Base-by-base conservation (phyloP, 2,113 vertebrate genomes). In the Geothlypis trichas region DNA sequence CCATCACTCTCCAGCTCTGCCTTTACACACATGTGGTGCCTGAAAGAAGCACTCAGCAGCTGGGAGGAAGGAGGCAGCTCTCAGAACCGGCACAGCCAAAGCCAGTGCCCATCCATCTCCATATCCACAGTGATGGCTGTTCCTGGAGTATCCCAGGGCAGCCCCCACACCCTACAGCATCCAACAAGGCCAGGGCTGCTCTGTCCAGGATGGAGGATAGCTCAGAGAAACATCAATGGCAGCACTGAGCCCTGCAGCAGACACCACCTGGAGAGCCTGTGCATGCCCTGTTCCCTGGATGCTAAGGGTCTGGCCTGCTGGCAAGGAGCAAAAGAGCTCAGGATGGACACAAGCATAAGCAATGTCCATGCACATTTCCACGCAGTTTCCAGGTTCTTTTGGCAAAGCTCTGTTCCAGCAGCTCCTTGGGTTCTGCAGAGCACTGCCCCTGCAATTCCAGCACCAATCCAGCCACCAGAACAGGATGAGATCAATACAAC, bases 311-410 rank as follows among this genome's bases (percentile, higher is more conserved):
- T 3, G 39, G 20, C 39, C 33, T 68, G 24, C 24, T 28, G n/a
- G 22, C 83, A 57, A 20, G 33, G 23, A 58, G 24, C 20, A 6
- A 35, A 10, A 44, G 24, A 63, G 21, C 37, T 52, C 18, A 6
- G 54, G 21, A 47, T 2, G 28, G 28, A 46, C 35, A 11, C 8
- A 24, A 47, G 35, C 2, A 0, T 0, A 17, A 89, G 41, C 33
- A 30, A 49, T 5, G 23, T 12, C 37, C 3, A 2, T 4, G 33
- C 18, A 31, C 22, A 4, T 20, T 55, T 18, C 80, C 37, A 15
- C 0, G 5, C n/a, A 8, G 15, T 31, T 73, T 24, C 27, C n/a
- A 24, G 1, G 13, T 7, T n/a, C 13, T 55, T 49, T 10, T 35
- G 39, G 44, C 55, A 69, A 62, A 76, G 30, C 17, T 30, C 21